Conservation (phyloP, 2,888 invertebrate genomes). For the Xestoiulus laeticollis region DNA sequence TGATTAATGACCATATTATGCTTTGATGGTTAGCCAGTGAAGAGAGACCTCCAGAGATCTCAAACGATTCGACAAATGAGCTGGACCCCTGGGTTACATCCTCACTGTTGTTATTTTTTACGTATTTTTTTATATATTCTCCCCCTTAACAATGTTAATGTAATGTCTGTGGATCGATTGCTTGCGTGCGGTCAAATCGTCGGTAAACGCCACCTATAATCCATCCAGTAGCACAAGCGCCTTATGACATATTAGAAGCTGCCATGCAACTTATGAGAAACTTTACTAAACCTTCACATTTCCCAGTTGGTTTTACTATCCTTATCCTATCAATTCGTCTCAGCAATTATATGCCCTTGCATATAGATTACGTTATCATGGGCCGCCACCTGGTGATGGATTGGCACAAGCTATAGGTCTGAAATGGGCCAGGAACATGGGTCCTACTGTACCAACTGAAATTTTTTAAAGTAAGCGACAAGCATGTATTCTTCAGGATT, state of each 20-base stretch:
- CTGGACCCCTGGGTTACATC: conserved; percentile 45
- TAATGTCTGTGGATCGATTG: neutral
- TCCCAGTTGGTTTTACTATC: neutral
- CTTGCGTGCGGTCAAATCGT: neutral
- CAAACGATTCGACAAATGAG: conserved; percentile 47
- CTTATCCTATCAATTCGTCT: conserved; percentile 25
- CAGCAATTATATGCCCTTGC: neutral
- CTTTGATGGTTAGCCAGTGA: conserved; percentile 39
- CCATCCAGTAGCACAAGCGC: conserved; percentile 7
- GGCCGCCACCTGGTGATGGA: conserved; percentile 30
- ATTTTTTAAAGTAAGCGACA: neutral
- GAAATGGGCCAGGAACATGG: neutral
- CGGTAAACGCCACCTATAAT: neutral
- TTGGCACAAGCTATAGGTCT: neutral
- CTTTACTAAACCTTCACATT: neutral
- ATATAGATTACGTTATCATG: neutral
- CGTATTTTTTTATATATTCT: conserved; percentile 24
- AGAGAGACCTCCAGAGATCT: neutral
- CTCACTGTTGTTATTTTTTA: conserved; percentile 32
- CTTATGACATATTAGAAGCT: conserved; percentile 3
- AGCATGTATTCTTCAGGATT: neutral
- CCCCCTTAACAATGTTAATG: conserved; percentile 6
- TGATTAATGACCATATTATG: conserved; percentile 38
- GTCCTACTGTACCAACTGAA: neutral
- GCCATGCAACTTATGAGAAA: conserved; percentile 43